These are phyloP conservation scores for Catostylus mosaicus DNA, from an alignment of 30 jellyfish, hydroid and myxozoan genomes.

Conservation along the genomic window DNA sequence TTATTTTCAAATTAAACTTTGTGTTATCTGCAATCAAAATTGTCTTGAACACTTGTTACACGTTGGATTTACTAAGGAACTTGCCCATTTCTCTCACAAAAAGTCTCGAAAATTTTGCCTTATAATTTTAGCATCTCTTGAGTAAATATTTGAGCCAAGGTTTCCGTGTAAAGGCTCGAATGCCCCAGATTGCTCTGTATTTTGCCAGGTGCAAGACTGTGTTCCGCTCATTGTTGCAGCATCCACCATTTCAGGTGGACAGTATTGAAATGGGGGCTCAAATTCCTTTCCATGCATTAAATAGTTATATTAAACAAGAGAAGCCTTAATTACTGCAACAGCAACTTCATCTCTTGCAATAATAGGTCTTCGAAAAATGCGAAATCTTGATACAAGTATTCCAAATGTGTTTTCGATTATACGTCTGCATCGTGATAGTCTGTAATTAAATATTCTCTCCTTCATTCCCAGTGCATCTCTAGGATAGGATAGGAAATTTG, in stretches of 20 bases:
- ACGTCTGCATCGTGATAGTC: slow-evolving; percentile 26
- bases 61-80: neutral
- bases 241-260: neutral
- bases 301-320: neutral
- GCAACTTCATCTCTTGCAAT: slow-evolving; percentile 31
- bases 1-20: neutral
- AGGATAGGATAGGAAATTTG: neutral
- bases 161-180: neutral
- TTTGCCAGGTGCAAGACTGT: neutral
- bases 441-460: slow-evolving; percentile 9
- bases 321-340: neutral
- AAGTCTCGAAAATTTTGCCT: slow-evolving; percentile 1
- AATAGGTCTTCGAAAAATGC: slow-evolving; percentile 32
- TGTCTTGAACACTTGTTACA: neutral
- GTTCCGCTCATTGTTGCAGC: neutral
- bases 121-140: no score
- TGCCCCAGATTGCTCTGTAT: neutral
- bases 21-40: neutral
- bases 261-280: neutral
- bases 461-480: neutral
- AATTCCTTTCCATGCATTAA: neutral
- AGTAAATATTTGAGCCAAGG: neutral
- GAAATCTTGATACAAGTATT: slow-evolving; percentile 27
- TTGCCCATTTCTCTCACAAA: neutral
- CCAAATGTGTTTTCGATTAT: slow-evolving; percentile 45